Evolutionary conservation across 2,888 invertebrate genomes (phyloP), one percentile per base, ranked within the genome.

Genomic region (Altica lythri): DNA sequence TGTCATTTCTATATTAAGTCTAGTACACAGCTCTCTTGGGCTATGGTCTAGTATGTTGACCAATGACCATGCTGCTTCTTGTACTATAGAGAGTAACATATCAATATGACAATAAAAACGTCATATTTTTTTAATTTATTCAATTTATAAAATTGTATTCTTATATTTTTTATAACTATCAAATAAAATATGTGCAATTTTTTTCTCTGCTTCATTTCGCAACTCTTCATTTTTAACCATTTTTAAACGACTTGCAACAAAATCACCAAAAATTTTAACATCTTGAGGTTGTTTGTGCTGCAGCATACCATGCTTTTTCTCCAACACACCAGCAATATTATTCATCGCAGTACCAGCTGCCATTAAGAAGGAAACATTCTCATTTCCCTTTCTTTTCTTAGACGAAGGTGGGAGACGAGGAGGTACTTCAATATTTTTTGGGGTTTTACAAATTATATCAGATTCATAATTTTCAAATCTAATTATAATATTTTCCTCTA

Each of bases 201-300:
- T 35, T 17, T 35, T 16, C n/a, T 35, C 35, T 35, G n/a, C 35
- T 35, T 16, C 18, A 35, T 35, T 35, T 35, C 35, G 35, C 35
- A 17, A 5, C 2, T 32, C 32, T 32, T 32, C 32, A 32, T n/a
- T n/a, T n/a, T n/a, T n/a, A n/a, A n/a, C n/a, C n/a, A n/a, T n/a
- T n/a, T n/a, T n/a, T n/a, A n/a, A 8, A 14, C 32, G 32, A 32
- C 13, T 32, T 13, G 14, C 32, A 35, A 35, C 35, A 35, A 35
- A 35, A 4, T 35, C 34, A 6, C 34, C 34, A 34, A 34, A 34
- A 34, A 14, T 34, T 34, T 34, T n/a, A n/a, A n/a, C n/a, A n/a
- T n/a, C n/a, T n/a, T n/a, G n/a, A n/a, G n/a, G n/a, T n/a, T n/a
- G n/a, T n/a, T n/a, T n/a, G n/a, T n/a, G n/a, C n/a, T n/a, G n/a